phyloP scores from a whole-genome alignment of 2,113 vertebrate genomes.

The Poecile atricapillus region DNA sequence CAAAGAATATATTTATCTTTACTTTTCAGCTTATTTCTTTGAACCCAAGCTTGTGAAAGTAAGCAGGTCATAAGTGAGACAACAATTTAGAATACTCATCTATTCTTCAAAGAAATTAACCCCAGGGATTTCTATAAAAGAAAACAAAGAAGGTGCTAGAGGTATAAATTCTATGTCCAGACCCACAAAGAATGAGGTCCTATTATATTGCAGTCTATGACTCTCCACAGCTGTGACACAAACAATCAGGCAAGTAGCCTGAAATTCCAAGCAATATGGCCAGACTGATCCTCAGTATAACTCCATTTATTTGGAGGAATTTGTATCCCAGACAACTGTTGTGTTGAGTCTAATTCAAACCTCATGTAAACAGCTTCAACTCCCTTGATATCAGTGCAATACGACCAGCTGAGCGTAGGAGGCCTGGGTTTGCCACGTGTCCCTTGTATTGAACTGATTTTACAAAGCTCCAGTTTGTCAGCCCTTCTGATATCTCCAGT shows the following conservation, averaged over 20 bases:
- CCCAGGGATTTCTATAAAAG: not conserved
- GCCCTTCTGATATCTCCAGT: not conserved
- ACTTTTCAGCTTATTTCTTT: not conserved
- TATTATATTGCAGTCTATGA: not conserved
- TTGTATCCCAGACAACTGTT: not conserved
- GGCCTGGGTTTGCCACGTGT: not conserved
- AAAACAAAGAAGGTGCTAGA: not conserved
- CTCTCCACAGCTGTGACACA: not conserved
- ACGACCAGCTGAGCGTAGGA: not conserved
- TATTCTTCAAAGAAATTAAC: not conserved
- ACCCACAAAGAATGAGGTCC: not conserved
- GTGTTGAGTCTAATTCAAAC: not conserved
- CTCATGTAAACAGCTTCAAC: not conserved
- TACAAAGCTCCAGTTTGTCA: constrained; percentile 30
- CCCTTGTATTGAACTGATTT: not conserved
- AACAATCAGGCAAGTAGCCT: not conserved
- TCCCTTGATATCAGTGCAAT: not conserved
- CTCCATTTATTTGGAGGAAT: not conserved
- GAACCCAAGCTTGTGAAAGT: not conserved
- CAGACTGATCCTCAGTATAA: not conserved
- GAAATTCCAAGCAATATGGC: not conserved
- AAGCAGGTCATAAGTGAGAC: not conserved
- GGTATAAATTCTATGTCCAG: not conserved
- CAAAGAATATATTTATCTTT: not conserved
- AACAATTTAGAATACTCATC: not conserved